Evolutionary conservation across 2,888 invertebrate species (phyloP), one percentile per base, ranked within the genome.

Genomic region (Oxyteleia sp.): DNA sequence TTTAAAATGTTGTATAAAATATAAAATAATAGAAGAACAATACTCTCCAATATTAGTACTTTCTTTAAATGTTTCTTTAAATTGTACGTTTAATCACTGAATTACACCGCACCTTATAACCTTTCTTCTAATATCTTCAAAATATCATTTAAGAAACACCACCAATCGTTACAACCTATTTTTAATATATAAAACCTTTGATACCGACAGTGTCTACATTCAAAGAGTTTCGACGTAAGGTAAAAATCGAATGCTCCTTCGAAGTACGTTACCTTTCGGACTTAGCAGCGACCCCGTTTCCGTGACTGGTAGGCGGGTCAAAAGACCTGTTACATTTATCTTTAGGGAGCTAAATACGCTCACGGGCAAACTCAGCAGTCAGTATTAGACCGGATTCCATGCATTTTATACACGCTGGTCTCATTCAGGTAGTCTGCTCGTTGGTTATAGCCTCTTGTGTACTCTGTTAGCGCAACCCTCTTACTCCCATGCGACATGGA

Each of bases 321-420:
- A 80, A 82, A 87, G 87, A 89, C 89, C 88, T 89, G 91, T 91
- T 91, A 92, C 91, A 89, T 92, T 90, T 88, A 90, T 89, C 89
- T 89, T 88, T 83, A 72, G 84, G 84, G 76, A 79, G 75, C 86
- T 90, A 90, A 90, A 90, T 89, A 90, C 87, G 88, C 88, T 87
- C 87, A 66, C 86, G 81, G 84, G 87, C 84, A 88, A 89, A 89
- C 88, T 86, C 87, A 84, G 86, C 81, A 84, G 86, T 71, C 87
- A 76, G 86, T 87, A 89, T 90, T 89, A 89, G 86, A 89, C 88
- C 86, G 87, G 91, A 92, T 92, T 89, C 91, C 89, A 93, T 93
- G 92, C 92, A 92, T 93, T 92, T 92, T 92, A 93, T 93, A 93
- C 87, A 86, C 90, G 88, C 78, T 84, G 74, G 84, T 87, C 88